Percentiles rank a stretch among this genome's conserved stretches.
phyloP scores from a whole-genome alignment of 2,888 invertebrate genomes.

The Apamea anceps region DNA sequence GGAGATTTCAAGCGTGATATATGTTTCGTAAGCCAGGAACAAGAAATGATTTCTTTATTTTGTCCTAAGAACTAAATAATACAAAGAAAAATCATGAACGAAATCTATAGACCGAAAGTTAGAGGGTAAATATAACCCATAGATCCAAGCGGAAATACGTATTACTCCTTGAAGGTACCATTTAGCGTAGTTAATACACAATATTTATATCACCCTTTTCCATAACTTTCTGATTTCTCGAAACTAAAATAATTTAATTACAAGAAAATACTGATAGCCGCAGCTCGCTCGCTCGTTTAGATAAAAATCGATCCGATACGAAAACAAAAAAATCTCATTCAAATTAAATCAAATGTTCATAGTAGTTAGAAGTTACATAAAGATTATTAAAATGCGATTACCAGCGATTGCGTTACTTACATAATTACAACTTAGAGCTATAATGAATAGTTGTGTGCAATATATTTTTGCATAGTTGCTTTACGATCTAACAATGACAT shows the following conservation, averaged over 20 bases:
- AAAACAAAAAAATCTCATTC: neutral
- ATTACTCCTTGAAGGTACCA: neutral
- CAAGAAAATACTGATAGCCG: neutral
- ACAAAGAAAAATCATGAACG: neutral
- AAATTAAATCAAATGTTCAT: constrained; percentile 21
- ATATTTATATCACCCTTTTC: neutral
- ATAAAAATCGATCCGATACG: neutral
- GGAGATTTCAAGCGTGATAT: no score
- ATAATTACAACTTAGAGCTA: constrained; percentile 44
- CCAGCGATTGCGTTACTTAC: constrained; percentile 46
- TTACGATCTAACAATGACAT: constrained; percentile 48
- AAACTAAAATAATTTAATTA: neutral
- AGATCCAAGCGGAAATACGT: neutral
- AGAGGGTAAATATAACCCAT: neutral
- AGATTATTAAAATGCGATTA: constrained; percentile 52
- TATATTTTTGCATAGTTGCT: constrained; percentile 59
- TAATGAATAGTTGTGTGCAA: constrained; percentile 46
- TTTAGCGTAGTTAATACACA: neutral
- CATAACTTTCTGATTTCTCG: neutral
- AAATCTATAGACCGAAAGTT: neutral
- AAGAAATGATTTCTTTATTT: neutral
- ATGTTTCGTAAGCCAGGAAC: neutral
- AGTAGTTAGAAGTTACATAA: constrained; percentile 28
- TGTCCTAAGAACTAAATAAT: neutral
- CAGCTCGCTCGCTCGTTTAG: neutral